A percentile compares a stretch with the other conserved stretches of the same genome.
Evolutionary conservation across 2,797 vertebrate species (phyloP).

Genomic region (Chaunax sp.): DNA sequence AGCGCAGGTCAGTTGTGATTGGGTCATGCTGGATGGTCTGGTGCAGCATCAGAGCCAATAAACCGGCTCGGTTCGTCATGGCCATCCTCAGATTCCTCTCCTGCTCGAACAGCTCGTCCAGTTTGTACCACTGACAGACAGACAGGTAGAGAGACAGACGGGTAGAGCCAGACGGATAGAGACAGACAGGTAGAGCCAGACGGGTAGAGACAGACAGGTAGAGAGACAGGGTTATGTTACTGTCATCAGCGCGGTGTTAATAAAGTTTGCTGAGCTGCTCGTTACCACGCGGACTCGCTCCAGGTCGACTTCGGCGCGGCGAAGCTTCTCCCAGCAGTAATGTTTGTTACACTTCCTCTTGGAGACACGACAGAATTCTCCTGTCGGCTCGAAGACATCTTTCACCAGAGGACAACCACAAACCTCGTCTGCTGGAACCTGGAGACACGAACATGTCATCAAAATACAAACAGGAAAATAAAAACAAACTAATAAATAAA

Average conservation of each 20-base stretch:
- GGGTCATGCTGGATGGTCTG: conserved; percentile 96
- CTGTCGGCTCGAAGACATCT: conserved; percentile 93
- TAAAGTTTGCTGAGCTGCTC: not conserved
- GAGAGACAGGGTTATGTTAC: too few relatives aligned
- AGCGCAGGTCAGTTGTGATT: conserved; percentile 89
- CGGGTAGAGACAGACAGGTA: not conserved
- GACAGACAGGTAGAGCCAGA: not conserved
- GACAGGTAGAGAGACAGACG: not conserved
- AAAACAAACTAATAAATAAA: too few relatives aligned
- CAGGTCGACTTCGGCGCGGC: conserved; percentile 92
- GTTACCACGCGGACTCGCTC: conserved; percentile 85
- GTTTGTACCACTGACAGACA: conserved; percentile 90
- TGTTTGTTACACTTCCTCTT: conserved; percentile 94
- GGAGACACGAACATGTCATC: not conserved
- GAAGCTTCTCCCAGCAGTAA: conserved; percentile 96
- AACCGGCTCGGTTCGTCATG: conserved; percentile 89
- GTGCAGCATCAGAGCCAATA: conserved; percentile 93
- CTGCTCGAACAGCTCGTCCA: conserved; percentile 94
- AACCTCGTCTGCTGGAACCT: conserved; percentile 92
- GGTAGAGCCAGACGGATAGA: not conserved
- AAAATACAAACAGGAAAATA: too few relatives aligned
- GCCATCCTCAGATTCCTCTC: conserved; percentile 92
- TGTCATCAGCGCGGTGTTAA: too few relatives aligned
- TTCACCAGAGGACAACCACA: conserved; percentile 93
- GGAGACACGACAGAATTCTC: conserved; percentile 92